Evolutionary conservation across 2,888 invertebrate genomes (phyloP).

Genomic region (Quadroppia sp.): DNA sequence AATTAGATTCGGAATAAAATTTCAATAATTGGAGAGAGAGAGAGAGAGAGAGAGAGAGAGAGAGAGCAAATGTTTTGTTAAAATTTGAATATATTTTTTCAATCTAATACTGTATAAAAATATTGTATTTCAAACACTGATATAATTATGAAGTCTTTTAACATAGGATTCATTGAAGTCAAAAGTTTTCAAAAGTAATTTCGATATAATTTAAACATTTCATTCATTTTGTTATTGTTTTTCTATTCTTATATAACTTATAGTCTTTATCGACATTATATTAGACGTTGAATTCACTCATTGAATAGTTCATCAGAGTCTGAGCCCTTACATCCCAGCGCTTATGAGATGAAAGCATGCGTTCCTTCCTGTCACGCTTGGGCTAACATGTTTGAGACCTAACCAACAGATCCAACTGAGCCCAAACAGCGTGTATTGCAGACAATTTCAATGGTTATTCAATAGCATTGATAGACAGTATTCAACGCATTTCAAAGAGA

Average conservation of each 20-base stretch:
- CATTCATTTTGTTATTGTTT: constrained; percentile 35
- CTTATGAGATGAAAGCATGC: constrained; percentile 28
- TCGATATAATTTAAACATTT: constrained; percentile 31
- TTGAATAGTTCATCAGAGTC: neutral
- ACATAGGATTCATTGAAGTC: neutral
- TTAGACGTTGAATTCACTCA: neutral
- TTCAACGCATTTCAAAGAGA: neutral
- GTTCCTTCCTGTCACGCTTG: constrained; percentile 35
- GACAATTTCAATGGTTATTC: neutral
- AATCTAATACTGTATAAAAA: too few species aligned
- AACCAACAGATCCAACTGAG: neutral
- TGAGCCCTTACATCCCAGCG: neutral
- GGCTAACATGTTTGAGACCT: neutral
- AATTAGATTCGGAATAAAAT: neutral
- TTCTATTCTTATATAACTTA: neutral
- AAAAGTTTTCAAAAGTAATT: constrained; percentile 3
- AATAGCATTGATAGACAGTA: constrained; percentile 20
- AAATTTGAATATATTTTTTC: neutral
- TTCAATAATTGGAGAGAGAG: neutral
- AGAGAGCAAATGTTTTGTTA: neutral
- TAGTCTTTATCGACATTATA: constrained; percentile 27
- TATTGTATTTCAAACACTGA: too few species aligned
- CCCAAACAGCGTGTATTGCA: neutral
- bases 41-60: neutral
- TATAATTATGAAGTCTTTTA: constrained; percentile 10